These are phyloP conservation scores for Chrysomela aeneicollis DNA, from an alignment of 2,888 invertebrate species.

Conservation along the genomic window DNA sequence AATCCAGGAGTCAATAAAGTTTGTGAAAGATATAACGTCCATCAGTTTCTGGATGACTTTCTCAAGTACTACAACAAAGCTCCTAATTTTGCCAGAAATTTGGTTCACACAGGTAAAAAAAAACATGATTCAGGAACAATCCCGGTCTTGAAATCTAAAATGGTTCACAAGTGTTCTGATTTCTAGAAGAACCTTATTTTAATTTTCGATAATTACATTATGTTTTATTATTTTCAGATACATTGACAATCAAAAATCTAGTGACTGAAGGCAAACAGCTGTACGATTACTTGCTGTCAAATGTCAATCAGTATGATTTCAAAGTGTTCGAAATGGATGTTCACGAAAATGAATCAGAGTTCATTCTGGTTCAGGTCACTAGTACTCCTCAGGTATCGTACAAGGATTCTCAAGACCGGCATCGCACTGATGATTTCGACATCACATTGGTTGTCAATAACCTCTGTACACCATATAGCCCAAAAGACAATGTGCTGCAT, in stretches of 20 bases:
- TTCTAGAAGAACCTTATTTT: slow-evolving; percentile 8
- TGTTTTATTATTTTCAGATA: slow-evolving; percentile 59
- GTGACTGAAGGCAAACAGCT: slow-evolving; percentile 71
- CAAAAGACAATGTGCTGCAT: slow-evolving; percentile 58
- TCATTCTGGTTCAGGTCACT: slow-evolving; percentile 69
- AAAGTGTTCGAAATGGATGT: slow-evolving; percentile 70
- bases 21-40: slow-evolving; percentile 72
- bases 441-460: slow-evolving; percentile 73
- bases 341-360: slow-evolving; percentile 62
- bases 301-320: slow-evolving; percentile 74
- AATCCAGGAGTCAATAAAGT: slow-evolving; percentile 63
- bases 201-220: slow-evolving; percentile 15
- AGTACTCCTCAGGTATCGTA: slow-evolving; percentile 67
- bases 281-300: slow-evolving; percentile 74
- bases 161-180: too few species aligned
- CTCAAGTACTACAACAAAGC: slow-evolving; percentile 79
- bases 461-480: slow-evolving; percentile 58
- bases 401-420: slow-evolving; percentile 67
- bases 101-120: slow-evolving; percentile 70
- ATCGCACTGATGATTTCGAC: slow-evolving; percentile 72
- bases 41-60: slow-evolving; percentile 78
- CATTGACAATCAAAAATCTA: slow-evolving; percentile 66
- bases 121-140: too few species aligned
- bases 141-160: too few species aligned
- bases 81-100: slow-evolving; percentile 78